These are phyloP conservation scores for Phaetusa simplex DNA, from an alignment of 2,113 vertebrate genomes.

Conservation along the genomic window DNA sequence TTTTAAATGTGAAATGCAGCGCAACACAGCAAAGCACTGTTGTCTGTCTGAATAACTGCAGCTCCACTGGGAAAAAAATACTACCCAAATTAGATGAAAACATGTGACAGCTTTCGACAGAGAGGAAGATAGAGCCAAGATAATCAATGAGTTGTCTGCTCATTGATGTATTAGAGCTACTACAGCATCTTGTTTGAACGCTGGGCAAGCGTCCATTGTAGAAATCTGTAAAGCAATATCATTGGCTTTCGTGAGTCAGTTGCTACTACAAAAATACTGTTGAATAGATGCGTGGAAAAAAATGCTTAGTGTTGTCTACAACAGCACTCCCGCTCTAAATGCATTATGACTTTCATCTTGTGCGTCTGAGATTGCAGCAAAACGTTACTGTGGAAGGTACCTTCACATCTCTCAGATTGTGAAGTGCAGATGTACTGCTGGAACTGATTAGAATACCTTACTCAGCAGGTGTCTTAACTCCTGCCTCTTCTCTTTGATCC, in stretches of 20 bases:
- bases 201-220: neutral
- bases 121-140: neutral
- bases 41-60: neutral
- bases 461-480: neutral
- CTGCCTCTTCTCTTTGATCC: neutral
- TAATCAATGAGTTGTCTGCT: neutral
- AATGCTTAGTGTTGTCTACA: neutral
- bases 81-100: neutral
- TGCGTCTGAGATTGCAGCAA: neutral
- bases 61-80: neutral
- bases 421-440: neutral
- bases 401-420: neutral
- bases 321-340: neutral
- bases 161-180: neutral
- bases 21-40: neutral
- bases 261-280: neutral
- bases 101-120: neutral
- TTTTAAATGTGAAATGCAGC: neutral
- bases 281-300: neutral
- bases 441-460: neutral
- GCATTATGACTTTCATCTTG: neutral
- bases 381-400: neutral
- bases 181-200: neutral
- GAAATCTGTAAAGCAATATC: neutral
- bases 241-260: accelerated